phyloP scores from a whole-genome alignment of 2,888 invertebrate genomes.

The Melikaiella ostensackeni region DNA sequence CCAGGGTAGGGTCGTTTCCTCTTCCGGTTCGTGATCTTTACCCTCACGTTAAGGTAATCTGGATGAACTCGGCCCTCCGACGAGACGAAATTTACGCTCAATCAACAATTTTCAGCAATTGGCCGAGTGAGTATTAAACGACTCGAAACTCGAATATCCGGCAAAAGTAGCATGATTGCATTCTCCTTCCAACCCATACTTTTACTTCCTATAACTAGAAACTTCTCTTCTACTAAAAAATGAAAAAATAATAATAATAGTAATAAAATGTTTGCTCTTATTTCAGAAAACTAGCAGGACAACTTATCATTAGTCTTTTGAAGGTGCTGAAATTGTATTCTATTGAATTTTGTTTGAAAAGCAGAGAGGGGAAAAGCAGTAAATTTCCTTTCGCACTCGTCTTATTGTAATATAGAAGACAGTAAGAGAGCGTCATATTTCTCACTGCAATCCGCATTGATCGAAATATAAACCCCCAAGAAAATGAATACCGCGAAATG shows the following conservation, averaged over 20 bases:
- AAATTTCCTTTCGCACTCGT: neutral
- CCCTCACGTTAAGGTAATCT: slow-evolving; percentile 6
- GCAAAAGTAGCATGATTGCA: neutral
- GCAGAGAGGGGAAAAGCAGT: neutral
- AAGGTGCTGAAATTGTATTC: neutral
- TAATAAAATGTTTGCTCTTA: neutral
- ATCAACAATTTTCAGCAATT: slow-evolving; percentile 19
- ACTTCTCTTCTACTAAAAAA: neutral
- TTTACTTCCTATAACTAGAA: neutral
- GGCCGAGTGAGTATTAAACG: slow-evolving; percentile 4
- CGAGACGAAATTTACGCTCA: slow-evolving; percentile 5
- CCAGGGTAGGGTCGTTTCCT: neutral
- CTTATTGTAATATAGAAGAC: neutral
- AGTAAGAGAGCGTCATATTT: neutral
- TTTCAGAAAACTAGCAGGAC: neutral
- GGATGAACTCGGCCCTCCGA: slow-evolving; percentile 11
- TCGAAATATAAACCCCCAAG: too few species aligned
- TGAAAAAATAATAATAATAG: neutral
- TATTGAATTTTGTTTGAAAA: neutral
- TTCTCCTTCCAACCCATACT: neutral
- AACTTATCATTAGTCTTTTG: neutral
- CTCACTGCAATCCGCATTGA: too few species aligned
- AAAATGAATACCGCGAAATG: too few species aligned
- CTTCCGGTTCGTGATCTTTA: slow-evolving; percentile 21
- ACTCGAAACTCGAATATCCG: neutral